Conservation (phyloP, 2,113 vertebrate species). For the Porphyrio hochstetteri region DNA sequence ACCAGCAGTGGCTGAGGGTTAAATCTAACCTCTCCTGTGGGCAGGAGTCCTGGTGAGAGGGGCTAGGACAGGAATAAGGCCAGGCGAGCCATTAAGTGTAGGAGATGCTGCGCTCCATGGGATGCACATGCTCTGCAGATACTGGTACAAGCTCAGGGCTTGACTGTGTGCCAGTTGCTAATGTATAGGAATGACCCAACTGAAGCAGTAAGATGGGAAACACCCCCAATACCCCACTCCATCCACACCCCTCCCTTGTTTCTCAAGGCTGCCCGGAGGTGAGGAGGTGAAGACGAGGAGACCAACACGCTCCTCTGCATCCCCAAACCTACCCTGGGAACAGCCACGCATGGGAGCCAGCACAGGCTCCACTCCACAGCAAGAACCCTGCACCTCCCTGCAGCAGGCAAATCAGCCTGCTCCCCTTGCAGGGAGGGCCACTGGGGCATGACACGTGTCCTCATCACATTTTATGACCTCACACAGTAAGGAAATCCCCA, state of each 20-base stretch:
- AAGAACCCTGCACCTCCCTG: neutral
- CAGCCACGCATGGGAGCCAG: neutral
- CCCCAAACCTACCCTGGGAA: neutral
- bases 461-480: neutral
- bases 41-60: neutral
- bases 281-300: neutral
- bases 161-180: rapidly evolving
- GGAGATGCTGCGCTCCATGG: neutral
- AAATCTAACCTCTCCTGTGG: neutral
- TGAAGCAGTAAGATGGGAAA: neutral
- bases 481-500: neutral
- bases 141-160: too few species aligned
- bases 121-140: neutral
- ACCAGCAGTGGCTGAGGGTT: neutral
- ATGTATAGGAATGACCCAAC: neutral
- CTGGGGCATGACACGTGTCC: neutral
- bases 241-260: neutral
- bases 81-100: neutral
- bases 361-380: neutral
- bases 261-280: neutral
- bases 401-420: neutral
- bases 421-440: neutral
- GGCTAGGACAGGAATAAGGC: neutral
- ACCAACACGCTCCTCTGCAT: neutral
- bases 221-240: neutral